phyloP scores from a whole-genome alignment of 2,888 invertebrate species.

The Polia nebulosa region DNA sequence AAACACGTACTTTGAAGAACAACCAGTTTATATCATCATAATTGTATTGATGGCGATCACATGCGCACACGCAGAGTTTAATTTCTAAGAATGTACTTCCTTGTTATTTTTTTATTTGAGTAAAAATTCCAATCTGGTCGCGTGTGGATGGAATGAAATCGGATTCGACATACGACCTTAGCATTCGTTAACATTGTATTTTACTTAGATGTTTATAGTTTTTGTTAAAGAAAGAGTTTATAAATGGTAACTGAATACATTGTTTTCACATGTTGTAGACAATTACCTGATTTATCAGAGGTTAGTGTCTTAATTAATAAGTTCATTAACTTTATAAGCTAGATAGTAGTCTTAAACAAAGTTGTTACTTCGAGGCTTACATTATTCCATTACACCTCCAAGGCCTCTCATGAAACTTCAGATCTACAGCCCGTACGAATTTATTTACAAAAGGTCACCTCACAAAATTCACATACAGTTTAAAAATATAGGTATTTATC shows the following conservation, averaged over 20 bases:
- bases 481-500: background rate
- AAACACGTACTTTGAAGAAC: conserved; percentile 30
- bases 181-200: background rate
- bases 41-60: conserved; percentile 4
- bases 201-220: background rate
- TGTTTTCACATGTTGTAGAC: background rate
- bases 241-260: conserved; percentile 13
- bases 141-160: conserved; percentile 13
- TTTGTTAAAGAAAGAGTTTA: background rate
- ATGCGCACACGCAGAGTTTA: conserved; percentile 21
- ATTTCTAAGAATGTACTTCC: conserved; percentile 45
- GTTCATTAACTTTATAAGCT: conserved; percentile 4
- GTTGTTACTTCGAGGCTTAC: background rate
- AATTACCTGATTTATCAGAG: background rate
- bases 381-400: no score
- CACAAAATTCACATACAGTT: background rate
- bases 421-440: no score
- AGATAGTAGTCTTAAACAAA: no score
- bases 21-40: no score
- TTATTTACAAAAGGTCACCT: no score
- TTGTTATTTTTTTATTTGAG: background rate
- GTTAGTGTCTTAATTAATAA: background rate
- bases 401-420: no score
- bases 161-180: conserved; percentile 8
- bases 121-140: conserved; percentile 5